Base-by-base conservation (phyloP, 2,888 invertebrate genomes). In the Metacarcinus magister region DNA sequence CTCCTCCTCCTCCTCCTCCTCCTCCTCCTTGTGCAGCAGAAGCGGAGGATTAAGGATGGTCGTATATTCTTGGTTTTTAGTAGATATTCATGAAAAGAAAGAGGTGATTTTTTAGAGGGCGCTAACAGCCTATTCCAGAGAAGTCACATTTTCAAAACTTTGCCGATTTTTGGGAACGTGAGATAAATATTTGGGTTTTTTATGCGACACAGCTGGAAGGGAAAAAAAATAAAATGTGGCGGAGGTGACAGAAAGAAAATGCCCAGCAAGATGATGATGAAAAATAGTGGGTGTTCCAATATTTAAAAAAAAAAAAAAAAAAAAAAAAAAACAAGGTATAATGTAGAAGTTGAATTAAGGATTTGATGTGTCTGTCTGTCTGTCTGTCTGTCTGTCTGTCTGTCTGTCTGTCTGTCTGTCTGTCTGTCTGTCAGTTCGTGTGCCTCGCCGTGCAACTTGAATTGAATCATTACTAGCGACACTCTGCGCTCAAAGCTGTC, bases 71-170 rank as follows among this genome's bases (percentile, higher is more conserved):
- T 32, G 16, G 87, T 87, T 87, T 87, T 87, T 87, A 87, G 87
- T 87, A 39, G 87, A 87, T 87, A 87, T 87, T 87, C 87, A 87
- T 87, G 87, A 87, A 87, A 87, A 87, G 87, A 39, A 87, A 87
- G 87, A 39, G 87, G 87, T 87, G 87, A 87, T 87, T 87, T 87
- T 87, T 87, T 87, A 87, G 39, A 87, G 87, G 87, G 39, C 87
- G 87, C 87, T 87, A 87, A 87, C 87, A 87, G 87, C 87, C 87
- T 87, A 87, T 87, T 87, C 87, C 87, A 39, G 87, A 39, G 87
- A 32, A 87, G 87, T 87, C 87, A 87, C 87, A 87, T 87, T 87
- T 87, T 87, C 32, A 87, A 87, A 87, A 87, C 87, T 87, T 87
- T 87, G 87, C 39, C 39, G 87, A 87, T 87, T 87, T 87, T 87